Evolutionary conservation across 2,888 invertebrate species (phyloP), one percentile per base, ranked within the genome.

Genomic region (Agrochola lychnidis): DNA sequence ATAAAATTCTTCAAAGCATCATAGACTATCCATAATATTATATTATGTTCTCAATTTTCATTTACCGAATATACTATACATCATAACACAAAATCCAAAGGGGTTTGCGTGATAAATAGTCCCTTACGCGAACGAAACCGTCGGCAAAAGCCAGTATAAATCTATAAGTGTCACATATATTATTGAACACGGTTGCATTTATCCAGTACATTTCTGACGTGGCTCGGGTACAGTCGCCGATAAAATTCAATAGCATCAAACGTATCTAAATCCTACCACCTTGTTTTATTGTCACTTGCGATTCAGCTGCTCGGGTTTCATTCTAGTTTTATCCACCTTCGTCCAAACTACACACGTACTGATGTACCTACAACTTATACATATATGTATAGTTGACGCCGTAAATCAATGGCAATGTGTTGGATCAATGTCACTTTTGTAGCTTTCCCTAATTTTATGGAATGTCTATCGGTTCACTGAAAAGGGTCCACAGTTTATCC

Each of bases 231-330:
- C 61, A 61, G 51, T 70, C 59, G 42, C 57, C 61, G 48, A 76
- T 88, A 83, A 86, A 84, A 85, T 86, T 84, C 76, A 85, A 89
- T 89, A 75, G 75, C 36, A 78, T 76, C 77, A 70, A 78, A 78
- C 73, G 59, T 78, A 83, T 77, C 82, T 73, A 64, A 78, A 79
- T 78, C 82, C 70, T 45, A 62, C 59, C 68, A 76, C 66, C 79
- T 74, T 77, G 79, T 81, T 87, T 88, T 84, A 88, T 88, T 75
- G 77, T 81, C 71, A 80, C 70, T 78, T 78, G 68, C 73, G 51
- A 79, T 82, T 82, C 70, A 72, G 73, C 64, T 78, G 63, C 19
- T 72, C 51, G 25, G 67, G 40, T 70, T 72, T 69, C 25, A 22
- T 59, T 77, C 74, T 73, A 64, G 71, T 74, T 70, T 81, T 66